Conservation (phyloP, 2,113 vertebrate species). For the Nicator chloris region DNA sequence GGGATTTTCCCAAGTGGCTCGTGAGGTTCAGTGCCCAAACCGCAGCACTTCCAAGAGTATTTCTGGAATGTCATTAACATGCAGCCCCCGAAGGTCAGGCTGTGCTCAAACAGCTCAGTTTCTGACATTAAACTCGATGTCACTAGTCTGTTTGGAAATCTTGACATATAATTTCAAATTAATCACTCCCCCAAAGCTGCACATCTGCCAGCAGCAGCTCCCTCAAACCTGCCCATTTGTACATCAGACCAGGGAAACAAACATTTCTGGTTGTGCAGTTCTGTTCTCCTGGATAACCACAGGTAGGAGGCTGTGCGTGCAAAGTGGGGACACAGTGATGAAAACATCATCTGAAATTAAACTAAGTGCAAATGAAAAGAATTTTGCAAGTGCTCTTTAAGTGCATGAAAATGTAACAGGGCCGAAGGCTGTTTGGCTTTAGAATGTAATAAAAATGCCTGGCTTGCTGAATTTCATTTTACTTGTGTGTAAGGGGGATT, state of each 20-base stretch:
- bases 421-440: background rate
- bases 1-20: background rate
- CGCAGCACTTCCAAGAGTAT: background rate
- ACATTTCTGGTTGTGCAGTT: background rate
- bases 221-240: background rate
- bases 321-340: background rate
- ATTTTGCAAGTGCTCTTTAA: background rate
- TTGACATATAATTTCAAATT: background rate
- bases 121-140: background rate
- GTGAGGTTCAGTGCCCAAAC: background rate
- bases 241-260: background rate
- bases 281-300: background rate
- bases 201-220: background rate
- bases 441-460: background rate
- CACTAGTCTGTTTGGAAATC: background rate
- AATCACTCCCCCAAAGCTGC: background rate
- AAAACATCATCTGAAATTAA: conserved; percentile 2
- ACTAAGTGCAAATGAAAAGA: background rate
- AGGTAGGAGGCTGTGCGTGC: background rate
- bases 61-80: background rate
- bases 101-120: background rate
- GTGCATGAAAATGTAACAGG: background rate
- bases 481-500: background rate
- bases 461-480: background rate
- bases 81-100: background rate